These are phyloP conservation scores for Neotoxoptera formosana DNA, from an alignment of 1,140 invertebrate species.

Conservation along the genomic window DNA sequence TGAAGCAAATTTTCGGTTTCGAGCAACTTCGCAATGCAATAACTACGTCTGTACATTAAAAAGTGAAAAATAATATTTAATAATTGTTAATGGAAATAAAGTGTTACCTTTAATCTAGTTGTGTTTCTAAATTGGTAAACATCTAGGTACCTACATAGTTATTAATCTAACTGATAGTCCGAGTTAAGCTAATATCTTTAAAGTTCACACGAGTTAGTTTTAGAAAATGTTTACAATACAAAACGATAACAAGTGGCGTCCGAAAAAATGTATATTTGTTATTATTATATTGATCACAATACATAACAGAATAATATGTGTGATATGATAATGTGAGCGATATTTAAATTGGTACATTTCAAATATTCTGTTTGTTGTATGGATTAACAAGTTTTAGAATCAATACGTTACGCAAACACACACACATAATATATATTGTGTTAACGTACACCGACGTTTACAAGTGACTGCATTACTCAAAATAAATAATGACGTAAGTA, in stretches of 20 bases:
- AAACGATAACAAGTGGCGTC: background rate
- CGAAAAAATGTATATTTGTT: background rate
- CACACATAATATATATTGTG: too few relatives aligned
- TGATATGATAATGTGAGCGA: background rate
- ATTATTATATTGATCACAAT: background rate
- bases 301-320: background rate
- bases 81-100: background rate
- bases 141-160: background rate
- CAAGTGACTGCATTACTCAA: background rate
- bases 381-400: background rate
- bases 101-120: background rate
- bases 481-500: background rate
- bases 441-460: background rate
- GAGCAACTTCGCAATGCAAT: background rate
- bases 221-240: background rate
- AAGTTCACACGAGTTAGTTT: background rate
- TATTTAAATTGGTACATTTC: background rate
- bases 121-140: background rate
- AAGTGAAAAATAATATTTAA: background rate
- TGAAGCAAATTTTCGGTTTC: background rate
- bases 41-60: background rate
- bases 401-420: background rate
- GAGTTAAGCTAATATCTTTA: background rate
- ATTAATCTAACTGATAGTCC: background rate
- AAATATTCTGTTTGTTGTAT: background rate